A percentile compares a stretch with the other conserved stretches of the same genome.
Evolutionary conservation across 2,797 vertebrate genomes (phyloP).

Genomic region (Myoxocephalus aenaeus): DNA sequence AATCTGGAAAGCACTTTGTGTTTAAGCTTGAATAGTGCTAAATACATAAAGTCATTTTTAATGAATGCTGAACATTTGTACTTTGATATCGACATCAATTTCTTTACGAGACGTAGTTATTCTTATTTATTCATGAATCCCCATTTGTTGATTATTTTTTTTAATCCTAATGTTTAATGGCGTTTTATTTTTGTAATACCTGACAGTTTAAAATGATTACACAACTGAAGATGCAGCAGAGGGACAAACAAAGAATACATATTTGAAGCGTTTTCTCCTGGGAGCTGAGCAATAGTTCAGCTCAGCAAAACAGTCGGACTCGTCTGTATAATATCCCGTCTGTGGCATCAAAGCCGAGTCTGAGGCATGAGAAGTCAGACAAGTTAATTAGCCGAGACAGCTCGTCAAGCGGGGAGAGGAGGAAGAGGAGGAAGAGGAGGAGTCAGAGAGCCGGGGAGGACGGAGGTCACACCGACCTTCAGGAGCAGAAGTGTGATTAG

Average conservation of each 20-base stretch:
- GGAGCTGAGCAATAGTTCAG: conserved; percentile 51
- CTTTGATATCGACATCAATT: background rate
- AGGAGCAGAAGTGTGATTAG: background rate
- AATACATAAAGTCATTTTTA: too few species aligned
- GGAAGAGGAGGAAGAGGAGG: conserved; percentile 27
- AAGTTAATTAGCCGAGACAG: conserved; percentile 65
- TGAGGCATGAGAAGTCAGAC: conserved; percentile 55
- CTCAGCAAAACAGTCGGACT: conserved; percentile 51
- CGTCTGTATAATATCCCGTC: conserved; percentile 47
- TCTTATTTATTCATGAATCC: background rate
- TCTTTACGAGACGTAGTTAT: background rate
- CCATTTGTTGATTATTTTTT: background rate
- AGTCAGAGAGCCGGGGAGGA: conserved; percentile 29
- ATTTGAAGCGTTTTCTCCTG: conserved; percentile 52
- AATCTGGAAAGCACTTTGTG: too few species aligned
- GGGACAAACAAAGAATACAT: conserved; percentile 43
- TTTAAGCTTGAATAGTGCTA: too few species aligned
- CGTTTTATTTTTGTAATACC: conserved; percentile 36
- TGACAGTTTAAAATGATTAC: conserved; percentile 45
- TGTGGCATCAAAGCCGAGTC: conserved; percentile 66
- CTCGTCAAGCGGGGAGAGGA: conserved; percentile 39
- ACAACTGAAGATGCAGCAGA: conserved; percentile 32
- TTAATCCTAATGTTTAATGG: conserved; percentile 17
- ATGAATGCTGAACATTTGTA: background rate
- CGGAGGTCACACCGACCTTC: conserved; percentile 41